Base-by-base conservation (phyloP, 64 coral and sea anemone species). In the Cladopsammia gracilis region DNA sequence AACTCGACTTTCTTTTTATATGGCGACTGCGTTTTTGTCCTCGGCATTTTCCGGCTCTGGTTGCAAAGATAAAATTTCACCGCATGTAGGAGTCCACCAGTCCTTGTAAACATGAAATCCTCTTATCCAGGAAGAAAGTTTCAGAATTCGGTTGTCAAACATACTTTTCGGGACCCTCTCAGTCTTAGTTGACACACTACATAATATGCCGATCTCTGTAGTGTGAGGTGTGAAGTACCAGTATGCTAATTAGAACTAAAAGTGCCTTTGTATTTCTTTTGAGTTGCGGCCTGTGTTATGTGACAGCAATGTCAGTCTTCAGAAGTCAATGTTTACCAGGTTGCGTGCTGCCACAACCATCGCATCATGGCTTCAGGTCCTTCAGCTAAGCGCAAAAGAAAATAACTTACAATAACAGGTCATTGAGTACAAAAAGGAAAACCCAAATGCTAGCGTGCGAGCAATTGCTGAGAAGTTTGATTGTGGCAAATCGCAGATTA, bases 401-500 rank as follows among this genome's bases (percentile, higher is more conserved):
- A 56, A 56, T 3, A 56, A 5, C 6, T 56, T 56, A 56, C 53
- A 5, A 5, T 56, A n/a, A n/a, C 75, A 86, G 51, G 50, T 86
- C 22, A 85, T 92, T 85, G 57, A 92, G 18, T 92, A 86, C 61
- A 71, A 82, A 56, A 86, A 86, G 74, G 70, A 92, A 64, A 82
- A 92, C 71, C 81, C 79, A n/a, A 86, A 64, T 86, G 67, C 70
- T 60, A 82, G 70, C 90, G 48, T 57, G 56, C 77, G 49, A 62
- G 72, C 83, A 85, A 70, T 75, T 48, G 90, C 90, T 85, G 54
- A 85, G 84, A 26, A 92, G 50, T 92, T 92, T 92, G 49, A 70
- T 66, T 62, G 69, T 86, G 81, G 81, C 48, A 91, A 62, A 71
- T 66, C 89, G 25, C 89, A 91, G 50, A 48, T 65, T 20, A 73